phyloP scores from a whole-genome alignment of 2,797 vertebrate species.

The Schizopygopsis pylzovi region DNA sequence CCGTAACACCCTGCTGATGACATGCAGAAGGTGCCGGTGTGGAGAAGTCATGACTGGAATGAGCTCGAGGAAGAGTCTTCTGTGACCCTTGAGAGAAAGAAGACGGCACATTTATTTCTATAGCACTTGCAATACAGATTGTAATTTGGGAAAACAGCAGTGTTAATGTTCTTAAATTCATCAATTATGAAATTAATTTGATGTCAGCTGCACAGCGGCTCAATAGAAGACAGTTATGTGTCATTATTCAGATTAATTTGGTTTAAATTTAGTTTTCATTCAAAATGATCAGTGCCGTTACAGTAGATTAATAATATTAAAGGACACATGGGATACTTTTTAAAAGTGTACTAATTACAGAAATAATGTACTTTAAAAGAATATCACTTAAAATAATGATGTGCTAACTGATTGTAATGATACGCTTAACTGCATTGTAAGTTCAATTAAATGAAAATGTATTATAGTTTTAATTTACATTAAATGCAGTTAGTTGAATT shows the following conservation, averaged over 20 bases:
- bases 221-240: not conserved
- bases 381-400: not conserved
- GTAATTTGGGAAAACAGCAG: not conserved
- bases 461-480: not conserved
- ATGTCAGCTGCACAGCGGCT: not conserved
- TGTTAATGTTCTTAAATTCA: not conserved
- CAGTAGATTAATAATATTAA: not conserved
- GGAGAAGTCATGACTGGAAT: constrained; percentile 27
- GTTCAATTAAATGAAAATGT: not conserved
- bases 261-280: not conserved
- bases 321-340: not conserved
- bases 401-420: not conserved
- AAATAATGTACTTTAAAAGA: not conserved
- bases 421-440: not conserved
- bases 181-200: not conserved
- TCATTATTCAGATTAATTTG: not conserved
- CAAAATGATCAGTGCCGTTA: not conserved
- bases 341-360: not conserved
- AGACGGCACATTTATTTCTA: not conserved
- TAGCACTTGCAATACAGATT: not conserved
- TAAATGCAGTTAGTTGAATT: not conserved
- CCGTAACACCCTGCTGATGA: constrained; percentile 51
- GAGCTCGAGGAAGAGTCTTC: not conserved
- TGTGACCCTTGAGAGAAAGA: not conserved
- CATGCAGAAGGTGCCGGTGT: constrained; percentile 54